Conservation (phyloP, 1,140 invertebrate genomes). For the Mizuhopecten yessoensis region DNA sequence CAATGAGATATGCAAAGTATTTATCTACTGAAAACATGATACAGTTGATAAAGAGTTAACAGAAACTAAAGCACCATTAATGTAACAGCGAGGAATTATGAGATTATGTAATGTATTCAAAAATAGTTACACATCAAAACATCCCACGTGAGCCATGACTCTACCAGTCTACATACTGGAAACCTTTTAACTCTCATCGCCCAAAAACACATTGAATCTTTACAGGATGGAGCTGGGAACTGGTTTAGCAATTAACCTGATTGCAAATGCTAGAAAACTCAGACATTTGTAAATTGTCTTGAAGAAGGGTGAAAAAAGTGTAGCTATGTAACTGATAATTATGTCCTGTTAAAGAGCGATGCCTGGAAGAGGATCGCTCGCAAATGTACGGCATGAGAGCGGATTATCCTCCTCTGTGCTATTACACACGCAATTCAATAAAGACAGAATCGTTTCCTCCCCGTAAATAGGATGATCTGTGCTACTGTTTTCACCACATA, state of each 20-base stretch:
- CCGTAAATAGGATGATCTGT: not conserved
- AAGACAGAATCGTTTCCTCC: slow-evolving; percentile 3
- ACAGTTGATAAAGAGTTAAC: not conserved
- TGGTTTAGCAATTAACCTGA: slow-evolving; percentile 19
- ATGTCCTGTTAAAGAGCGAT: not conserved
- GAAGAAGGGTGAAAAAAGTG: not conserved
- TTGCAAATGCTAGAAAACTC: slow-evolving; percentile 9
- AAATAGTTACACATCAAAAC: slow-evolving; percentile 2
- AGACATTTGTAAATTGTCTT: slow-evolving; percentile 18
- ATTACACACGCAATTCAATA: slow-evolving; percentile 39
- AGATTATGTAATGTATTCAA: slow-evolving; percentile 35
- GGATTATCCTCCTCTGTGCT: not conserved
- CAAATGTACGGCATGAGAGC: not conserved
- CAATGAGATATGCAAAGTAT: not conserved
- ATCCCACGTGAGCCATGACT: not conserved
- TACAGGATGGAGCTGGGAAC: not conserved
- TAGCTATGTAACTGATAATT: slow-evolving; percentile 21
- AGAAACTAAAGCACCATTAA: not conserved
- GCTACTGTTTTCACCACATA: not conserved
- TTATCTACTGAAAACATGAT: not conserved
- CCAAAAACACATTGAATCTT: not conserved
- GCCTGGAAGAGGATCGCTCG: not conserved
- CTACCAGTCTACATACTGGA: not conserved
- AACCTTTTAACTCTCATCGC: not conserved
- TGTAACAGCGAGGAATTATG: not conserved